phyloP scores from a whole-genome alignment of 2,888 invertebrate species.

The Ormia ochracea region DNA sequence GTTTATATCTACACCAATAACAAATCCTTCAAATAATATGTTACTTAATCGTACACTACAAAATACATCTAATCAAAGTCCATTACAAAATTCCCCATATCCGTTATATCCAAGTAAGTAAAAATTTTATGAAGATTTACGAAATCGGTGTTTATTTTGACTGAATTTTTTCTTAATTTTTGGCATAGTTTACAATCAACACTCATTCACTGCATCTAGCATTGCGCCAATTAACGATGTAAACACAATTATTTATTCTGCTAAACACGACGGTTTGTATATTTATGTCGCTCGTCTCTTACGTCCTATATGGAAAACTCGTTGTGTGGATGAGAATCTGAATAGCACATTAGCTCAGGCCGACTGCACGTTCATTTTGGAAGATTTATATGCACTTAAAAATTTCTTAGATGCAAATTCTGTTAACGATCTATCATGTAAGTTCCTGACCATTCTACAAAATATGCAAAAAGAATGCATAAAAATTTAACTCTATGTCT shows the following conservation, averaged over 20 bases:
- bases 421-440: slow-evolving; percentile 74
- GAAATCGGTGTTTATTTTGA: neutral
- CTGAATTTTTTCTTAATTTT: too few relatives aligned
- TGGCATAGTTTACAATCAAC: slow-evolving; percentile 45
- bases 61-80: slow-evolving; percentile 70
- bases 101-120: slow-evolving; percentile 77
- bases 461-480: neutral
- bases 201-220: slow-evolving; percentile 42
- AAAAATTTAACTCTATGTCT: too few relatives aligned
- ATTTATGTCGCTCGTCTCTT: slow-evolving; percentile 92
- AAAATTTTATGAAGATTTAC: neutral
- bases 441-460: slow-evolving; percentile 36
- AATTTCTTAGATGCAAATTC: slow-evolving; percentile 86
- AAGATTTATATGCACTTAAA: slow-evolving; percentile 85
- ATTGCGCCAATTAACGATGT: slow-evolving; percentile 67
- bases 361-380: slow-evolving; percentile 85
- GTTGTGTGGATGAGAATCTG: slow-evolving; percentile 84
- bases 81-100: slow-evolving; percentile 75
- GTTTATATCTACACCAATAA: slow-evolving; percentile 76
- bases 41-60: slow-evolving; percentile 64
- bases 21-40: slow-evolving; percentile 62
- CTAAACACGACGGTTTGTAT: slow-evolving; percentile 96
- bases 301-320: slow-evolving; percentile 90
- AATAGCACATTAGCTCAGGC: slow-evolving; percentile 83
- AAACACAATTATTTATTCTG: slow-evolving; percentile 79